Conservation (phyloP, 2,888 invertebrate genomes). For the Amphiduros pacificus region DNA sequence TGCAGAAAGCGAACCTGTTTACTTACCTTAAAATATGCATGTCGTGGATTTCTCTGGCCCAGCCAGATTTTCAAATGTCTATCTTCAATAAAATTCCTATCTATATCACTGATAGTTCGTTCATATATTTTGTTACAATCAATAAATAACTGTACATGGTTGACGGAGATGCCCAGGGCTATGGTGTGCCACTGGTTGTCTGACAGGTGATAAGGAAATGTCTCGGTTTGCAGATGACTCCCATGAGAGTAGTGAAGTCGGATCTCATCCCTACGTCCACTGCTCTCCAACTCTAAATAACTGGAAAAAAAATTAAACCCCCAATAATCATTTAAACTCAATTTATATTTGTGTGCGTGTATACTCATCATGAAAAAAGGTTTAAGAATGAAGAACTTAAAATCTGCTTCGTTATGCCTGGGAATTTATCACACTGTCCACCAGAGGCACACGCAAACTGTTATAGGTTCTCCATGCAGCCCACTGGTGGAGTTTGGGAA, state of each 20-base stretch:
- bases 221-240: constrained; percentile 67
- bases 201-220: constrained; percentile 83
- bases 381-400: no score
- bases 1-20: not conserved
- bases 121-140: constrained; percentile 86
- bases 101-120: constrained; percentile 71
- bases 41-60: constrained; percentile 82
- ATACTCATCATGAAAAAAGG: no score
- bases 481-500: no score
- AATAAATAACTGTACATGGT: constrained; percentile 76
- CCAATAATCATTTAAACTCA: not conserved
- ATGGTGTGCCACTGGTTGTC: constrained; percentile 86
- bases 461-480: no score
- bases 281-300: constrained; percentile 89
- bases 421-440: no score
- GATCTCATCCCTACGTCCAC: constrained; percentile 79
- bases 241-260: constrained; percentile 51
- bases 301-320: constrained; percentile 63
- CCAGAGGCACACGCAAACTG: no score
- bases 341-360: no score
- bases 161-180: constrained; percentile 79
- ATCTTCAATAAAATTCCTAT: constrained; percentile 65
- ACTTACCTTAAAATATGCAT: constrained; percentile 84
- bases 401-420: no score
- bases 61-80: constrained; percentile 69